phyloP scores from a whole-genome alignment of 2,888 invertebrate species.

The Drosophila percnosoma region DNA sequence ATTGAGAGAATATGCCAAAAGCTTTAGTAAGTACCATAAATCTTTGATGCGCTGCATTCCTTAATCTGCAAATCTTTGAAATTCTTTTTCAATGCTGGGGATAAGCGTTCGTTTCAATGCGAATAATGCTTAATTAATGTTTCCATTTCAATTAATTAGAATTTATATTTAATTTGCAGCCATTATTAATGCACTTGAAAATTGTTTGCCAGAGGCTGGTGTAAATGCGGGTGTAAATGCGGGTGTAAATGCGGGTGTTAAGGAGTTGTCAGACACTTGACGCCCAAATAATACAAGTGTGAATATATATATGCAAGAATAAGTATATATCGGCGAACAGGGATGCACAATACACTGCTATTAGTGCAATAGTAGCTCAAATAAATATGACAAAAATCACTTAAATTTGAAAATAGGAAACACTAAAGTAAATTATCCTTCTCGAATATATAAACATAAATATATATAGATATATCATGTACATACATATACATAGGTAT shows the following conservation, averaged over 20 bases:
- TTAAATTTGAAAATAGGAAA: neutral
- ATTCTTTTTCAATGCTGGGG: neutral
- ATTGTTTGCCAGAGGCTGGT: conserved; percentile 37
- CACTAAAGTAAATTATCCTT: neutral
- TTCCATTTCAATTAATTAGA: neutral
- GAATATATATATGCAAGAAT: neutral
- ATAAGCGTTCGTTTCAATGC: neutral
- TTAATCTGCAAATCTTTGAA: neutral
- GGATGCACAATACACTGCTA: neutral
- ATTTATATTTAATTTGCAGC: neutral
- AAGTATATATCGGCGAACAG: neutral
- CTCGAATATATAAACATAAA: neutral
- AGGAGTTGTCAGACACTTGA: conserved; percentile 59
- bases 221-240: conserved; percentile 24
- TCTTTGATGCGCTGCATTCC: neutral
- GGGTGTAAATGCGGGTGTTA: conserved; percentile 49
- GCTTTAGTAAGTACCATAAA: neutral
- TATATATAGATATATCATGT: neutral
- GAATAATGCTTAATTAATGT: neutral
- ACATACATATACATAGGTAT: neutral
- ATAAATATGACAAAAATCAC: neutral
- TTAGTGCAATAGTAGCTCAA: neutral
- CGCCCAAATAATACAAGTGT: conserved; percentile 23
- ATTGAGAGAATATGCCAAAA: neutral
- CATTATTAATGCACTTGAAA: conserved; percentile 62